Conservation (phyloP, 2,797 vertebrate species). For the Rhabdomys pumilio region DNA sequence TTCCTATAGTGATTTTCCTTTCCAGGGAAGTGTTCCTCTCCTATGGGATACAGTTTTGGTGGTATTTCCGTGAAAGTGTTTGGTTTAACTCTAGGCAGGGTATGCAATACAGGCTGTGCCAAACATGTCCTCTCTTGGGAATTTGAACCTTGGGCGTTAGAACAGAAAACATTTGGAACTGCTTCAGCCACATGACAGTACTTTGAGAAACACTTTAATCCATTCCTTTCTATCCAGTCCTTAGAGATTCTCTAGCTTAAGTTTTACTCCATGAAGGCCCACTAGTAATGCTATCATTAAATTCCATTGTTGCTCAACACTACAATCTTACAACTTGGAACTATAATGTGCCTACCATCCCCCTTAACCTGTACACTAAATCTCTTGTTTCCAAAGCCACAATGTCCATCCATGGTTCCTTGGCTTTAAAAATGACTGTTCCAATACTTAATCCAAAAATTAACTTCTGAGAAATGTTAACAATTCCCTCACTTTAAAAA, state of each 20-base stretch:
- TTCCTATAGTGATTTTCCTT: constrained; percentile 5
- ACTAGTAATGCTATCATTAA: constrained; percentile 41
- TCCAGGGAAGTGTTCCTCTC: background rate
- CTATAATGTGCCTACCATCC: background rate
- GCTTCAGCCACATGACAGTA: constrained; percentile 8
- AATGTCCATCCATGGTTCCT: constrained; percentile 35
- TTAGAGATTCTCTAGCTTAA: constrained; percentile 33
- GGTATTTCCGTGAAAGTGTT: constrained; percentile 5
- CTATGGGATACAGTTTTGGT: background rate
- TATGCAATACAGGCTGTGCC: background rate
- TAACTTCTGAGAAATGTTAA: constrained; percentile 48
- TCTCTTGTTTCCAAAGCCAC: constrained; percentile 47
- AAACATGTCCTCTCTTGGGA: constrained; percentile 41
- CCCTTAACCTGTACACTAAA: background rate
- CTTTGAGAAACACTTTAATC: constrained; percentile 13
- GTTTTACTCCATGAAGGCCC: background rate
- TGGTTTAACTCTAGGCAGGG: constrained; percentile 14
- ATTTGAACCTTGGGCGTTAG: constrained; percentile 65
- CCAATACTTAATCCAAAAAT: constrained; percentile 30
- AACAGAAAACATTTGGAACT: constrained; percentile 59
- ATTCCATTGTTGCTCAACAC: constrained; percentile 22
- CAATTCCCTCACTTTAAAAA: background rate
- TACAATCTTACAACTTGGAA: constrained; percentile 39
- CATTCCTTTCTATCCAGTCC: constrained; percentile 9
- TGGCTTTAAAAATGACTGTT: constrained; percentile 53